Evolutionary conservation across 2,888 invertebrate species (phyloP).

Genomic region (Folsomia manolachei): DNA sequence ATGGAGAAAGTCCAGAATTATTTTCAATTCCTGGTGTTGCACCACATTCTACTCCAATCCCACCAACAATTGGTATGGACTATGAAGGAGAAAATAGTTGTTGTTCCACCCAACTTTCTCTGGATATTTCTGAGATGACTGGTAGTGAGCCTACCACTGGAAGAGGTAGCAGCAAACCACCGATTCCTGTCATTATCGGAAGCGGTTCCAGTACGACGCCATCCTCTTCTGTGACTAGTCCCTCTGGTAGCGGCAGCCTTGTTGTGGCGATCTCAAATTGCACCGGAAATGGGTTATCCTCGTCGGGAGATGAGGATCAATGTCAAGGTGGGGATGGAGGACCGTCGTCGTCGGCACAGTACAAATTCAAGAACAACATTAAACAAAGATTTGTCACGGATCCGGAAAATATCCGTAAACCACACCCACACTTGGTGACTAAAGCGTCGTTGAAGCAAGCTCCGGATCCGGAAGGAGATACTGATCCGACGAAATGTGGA

Average conservation of each 20-base stretch:
- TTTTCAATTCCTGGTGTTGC: conserved; percentile 21
- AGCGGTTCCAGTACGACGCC: conserved; percentile 33
- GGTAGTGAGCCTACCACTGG: conserved; percentile 33
- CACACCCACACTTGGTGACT: not conserved
- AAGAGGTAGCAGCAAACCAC: conserved; percentile 36
- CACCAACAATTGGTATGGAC: conserved; percentile 27
- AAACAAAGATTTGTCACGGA: conserved; percentile 73
- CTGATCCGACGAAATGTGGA: not conserved
- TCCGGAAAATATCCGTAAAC: conserved; percentile 22
- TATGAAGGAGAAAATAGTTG: conserved; percentile 49
- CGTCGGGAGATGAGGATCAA: no score
- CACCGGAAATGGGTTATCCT: conserved; percentile 37
- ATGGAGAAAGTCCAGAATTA: conserved; percentile 29
- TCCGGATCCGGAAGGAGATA: conserved; percentile 9
- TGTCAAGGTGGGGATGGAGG: conserved; percentile 26
- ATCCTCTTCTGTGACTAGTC: no score
- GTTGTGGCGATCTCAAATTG: no score
- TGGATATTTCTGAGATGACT: conserved; percentile 45
- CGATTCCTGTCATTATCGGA: conserved; percentile 47
- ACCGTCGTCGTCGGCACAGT: conserved; percentile 53
- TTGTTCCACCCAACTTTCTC: conserved; percentile 46
- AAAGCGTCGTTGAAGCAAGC: conserved; percentile 13
- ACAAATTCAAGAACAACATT: conserved; percentile 93
- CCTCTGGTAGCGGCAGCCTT: no score
- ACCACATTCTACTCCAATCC: not conserved